Conservation (phyloP, 2,888 invertebrate species). For the Odontocolon sp. region DNA sequence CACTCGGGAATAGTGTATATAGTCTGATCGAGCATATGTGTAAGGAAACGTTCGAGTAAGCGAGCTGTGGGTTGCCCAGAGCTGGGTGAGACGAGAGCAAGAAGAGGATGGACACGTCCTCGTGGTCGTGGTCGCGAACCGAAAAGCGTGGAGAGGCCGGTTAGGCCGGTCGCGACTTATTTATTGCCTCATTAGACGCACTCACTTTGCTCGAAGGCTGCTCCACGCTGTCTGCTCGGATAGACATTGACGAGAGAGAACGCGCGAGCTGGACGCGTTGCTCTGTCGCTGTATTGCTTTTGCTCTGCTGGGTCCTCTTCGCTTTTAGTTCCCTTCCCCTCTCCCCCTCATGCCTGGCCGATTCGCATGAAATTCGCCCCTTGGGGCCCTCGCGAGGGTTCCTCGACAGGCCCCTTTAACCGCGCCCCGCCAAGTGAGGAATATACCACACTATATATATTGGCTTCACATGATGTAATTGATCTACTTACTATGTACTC, state of each 20-base stretch:
- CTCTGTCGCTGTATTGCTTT: conserved; percentile 60
- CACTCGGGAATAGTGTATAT: conserved; percentile 4
- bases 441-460: background rate
- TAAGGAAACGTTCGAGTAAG: conserved; percentile 15
- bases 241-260: conserved; percentile 79
- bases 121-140: conserved; percentile 64
- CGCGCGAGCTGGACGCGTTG: conserved; percentile 10
- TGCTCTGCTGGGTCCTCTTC: conserved; percentile 55
- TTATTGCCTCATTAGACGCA: conserved; percentile 81
- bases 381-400: background rate
- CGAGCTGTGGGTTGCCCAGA: background rate
- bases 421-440: conserved; percentile 8
- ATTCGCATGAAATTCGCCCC: conserved; percentile 39
- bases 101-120: conserved; percentile 76
- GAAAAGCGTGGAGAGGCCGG: conserved; percentile 80
- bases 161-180: conserved; percentile 79
- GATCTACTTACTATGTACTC: too few relatives aligned
- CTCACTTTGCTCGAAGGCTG: conserved; percentile 79
- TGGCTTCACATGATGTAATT: too few relatives aligned
- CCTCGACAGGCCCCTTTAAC: background rate
- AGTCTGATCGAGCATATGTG: background rate
- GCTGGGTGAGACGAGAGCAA: conserved; percentile 67
- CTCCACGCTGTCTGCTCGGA: conserved; percentile 81
- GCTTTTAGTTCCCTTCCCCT: conserved; percentile 60
- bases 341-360: conserved; percentile 56